These are phyloP conservation scores for Whitmania pigra DNA, from an alignment of 1,140 invertebrate species.

Conservation along the genomic window DNA sequence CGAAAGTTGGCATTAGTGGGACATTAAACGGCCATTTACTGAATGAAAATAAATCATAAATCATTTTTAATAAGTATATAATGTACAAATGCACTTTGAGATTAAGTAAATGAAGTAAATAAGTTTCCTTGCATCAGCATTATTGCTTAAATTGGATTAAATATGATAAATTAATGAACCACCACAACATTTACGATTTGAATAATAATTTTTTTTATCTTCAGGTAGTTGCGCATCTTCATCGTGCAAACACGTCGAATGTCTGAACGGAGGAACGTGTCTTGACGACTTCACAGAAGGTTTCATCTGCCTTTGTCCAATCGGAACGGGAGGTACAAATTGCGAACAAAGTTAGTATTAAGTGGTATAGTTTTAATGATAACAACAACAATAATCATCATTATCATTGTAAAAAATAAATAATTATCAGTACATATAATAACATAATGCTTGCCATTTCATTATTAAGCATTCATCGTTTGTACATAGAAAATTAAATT, in stretches of 20 bases:
- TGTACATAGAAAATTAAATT: too few relatives aligned
- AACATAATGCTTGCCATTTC: too few relatives aligned
- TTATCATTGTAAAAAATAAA: too few relatives aligned
- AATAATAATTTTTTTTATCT: conserved; percentile 30
- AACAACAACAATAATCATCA: neutral
- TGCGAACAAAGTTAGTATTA: conserved; percentile 59
- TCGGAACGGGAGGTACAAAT: conserved; percentile 73
- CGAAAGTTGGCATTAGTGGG: too few relatives aligned
- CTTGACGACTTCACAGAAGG: conserved; percentile 59
- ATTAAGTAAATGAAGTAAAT: neutral
- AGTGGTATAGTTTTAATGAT: neutral
- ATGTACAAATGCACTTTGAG: too few relatives aligned
- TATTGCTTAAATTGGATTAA: too few relatives aligned
- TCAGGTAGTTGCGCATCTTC: conserved; percentile 76
- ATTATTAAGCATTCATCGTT: too few relatives aligned
- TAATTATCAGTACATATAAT: too few relatives aligned
- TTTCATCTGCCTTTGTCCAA: conserved; percentile 71
- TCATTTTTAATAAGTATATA: too few relatives aligned
- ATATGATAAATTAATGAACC: too few relatives aligned
- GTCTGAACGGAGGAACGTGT: conserved; percentile 82
- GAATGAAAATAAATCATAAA: too few relatives aligned
- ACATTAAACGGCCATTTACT: too few relatives aligned
- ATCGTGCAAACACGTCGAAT: conserved; percentile 66
- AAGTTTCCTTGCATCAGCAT: neutral
- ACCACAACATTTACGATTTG: neutral